Evolutionary conservation across 2,113 vertebrate genomes (phyloP), one percentile per base, ranked within the genome.

Genomic region (Etheostoma cragini): DNA sequence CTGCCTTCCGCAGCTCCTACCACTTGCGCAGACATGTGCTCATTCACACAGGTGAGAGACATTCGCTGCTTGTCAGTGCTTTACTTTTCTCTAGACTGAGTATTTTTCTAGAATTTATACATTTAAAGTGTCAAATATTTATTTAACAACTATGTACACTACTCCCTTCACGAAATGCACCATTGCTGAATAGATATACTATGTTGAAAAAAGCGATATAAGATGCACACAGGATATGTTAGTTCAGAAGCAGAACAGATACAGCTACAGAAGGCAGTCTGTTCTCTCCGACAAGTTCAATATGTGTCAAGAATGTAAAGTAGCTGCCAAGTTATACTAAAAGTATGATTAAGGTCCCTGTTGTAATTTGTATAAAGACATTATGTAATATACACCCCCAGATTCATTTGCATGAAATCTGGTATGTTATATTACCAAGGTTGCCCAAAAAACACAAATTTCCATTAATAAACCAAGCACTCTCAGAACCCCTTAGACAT

Each of bases 1-100:
- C 98, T 77, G 97, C 98, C 88, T 99, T 99, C 91, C 95, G 98
- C 83, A 99, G 98, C 94, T 99, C 98, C 93, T 99, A 99, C 70
- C 98, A 99, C 93, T 95, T 99, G 90, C 98, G 98, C 88, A 95
- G 98, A 69, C 98, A 99, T 4, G 97, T 99, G 90, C 98, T 99
- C 85, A 99, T 99, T 82, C 98, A 99, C 91, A 99, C 98, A 70
- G 98, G 96, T 96, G 88, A 92, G 92, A 88, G 85, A 76, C 76
- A 80, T 93, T 92, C 62, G n/a, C 76, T 91, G 88, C 79, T 81
- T 73, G 4, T 42, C 72, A 30, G 2, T 24, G 5, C 19, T 52
- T 54, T 57, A 42, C 54, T 33, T 49, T 17, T 35, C 6, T 17
- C 17, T 12, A 16, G 5, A 33, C n/a, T 57, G 3, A 17, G 42